Percentiles rank a stretch among this genome's conserved stretches.
Conservation (phyloP, 2,113 vertebrate genomes). For the Saguinus midas region DNA sequence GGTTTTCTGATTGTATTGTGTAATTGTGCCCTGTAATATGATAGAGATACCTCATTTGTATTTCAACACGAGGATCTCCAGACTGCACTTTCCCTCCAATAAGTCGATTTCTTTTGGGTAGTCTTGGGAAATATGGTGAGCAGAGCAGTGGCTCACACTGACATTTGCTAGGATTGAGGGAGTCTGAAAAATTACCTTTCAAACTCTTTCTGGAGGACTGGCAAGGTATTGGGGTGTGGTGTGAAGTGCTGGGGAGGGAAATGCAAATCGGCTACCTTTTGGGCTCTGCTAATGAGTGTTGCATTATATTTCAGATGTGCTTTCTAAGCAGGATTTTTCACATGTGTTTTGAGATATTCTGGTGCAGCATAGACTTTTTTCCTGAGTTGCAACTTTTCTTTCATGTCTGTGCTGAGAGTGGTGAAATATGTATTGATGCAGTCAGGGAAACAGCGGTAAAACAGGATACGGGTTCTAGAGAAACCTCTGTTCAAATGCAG, state of each 20-base stretch:
- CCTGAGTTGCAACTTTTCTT: not conserved
- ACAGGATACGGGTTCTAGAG: not conserved
- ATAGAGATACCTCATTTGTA: not conserved
- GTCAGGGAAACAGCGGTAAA: not conserved
- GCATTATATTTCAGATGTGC: too few relatives aligned
- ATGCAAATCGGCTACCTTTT: accelerated
- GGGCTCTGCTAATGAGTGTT: too few relatives aligned
- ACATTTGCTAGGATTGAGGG: not conserved
- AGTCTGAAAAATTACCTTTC: too few relatives aligned
- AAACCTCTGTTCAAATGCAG: not conserved
- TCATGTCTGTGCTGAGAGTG: not conserved
- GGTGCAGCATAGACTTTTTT: not conserved
- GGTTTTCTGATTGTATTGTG: not conserved
- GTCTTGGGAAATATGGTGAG: too few relatives aligned
- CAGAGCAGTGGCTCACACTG: not conserved
- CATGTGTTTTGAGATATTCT: not conserved
- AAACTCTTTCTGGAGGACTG: not conserved
- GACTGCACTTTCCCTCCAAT: not conserved
- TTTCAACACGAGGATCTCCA: not conserved
- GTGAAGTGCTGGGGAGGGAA: too few relatives aligned
- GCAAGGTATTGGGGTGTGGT: accelerated
- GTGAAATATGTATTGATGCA: not conserved
- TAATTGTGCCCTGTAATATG: accelerated
- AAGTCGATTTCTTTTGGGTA: not conserved
- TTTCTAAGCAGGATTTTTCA: not conserved